A percentile compares a stretch with the other conserved stretches of the same genome.
These are phyloP conservation scores for Scortum barcoo DNA, from an alignment of 2,113 vertebrate genomes.

Conservation along the genomic window DNA sequence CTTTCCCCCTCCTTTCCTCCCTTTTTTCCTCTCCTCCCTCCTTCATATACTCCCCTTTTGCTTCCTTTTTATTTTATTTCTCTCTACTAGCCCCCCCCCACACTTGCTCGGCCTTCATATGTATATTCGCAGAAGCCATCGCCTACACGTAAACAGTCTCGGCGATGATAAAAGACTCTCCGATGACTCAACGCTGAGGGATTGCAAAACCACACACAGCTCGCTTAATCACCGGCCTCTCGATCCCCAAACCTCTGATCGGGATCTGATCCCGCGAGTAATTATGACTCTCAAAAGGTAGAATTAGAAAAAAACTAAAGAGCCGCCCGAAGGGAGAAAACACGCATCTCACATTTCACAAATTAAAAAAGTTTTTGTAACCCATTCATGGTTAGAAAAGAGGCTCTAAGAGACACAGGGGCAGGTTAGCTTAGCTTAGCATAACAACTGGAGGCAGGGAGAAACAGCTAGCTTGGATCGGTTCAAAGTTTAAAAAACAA, in stretches of 20 bases:
- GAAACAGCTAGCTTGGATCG: too few relatives aligned
- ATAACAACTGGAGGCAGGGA: not conserved
- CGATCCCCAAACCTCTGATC: constrained; percentile 58
- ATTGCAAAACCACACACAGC: constrained; percentile 67
- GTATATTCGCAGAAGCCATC: constrained; percentile 39
- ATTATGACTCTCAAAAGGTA: constrained; percentile 56
- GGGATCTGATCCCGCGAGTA: constrained; percentile 50
- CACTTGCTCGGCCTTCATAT: constrained; percentile 10
- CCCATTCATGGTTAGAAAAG: not conserved
- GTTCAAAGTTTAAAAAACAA: too few relatives aligned
- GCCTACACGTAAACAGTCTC: constrained; percentile 55
- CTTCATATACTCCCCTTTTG: not conserved
- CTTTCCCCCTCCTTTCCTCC: constrained; percentile 10
- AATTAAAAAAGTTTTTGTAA: not conserved
- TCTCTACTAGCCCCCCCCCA: not conserved
- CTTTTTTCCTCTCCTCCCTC: not conserved
- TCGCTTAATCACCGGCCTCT: constrained; percentile 62
- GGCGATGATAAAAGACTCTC: constrained; percentile 59
- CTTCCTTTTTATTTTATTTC: not conserved
- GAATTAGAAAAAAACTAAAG: constrained; percentile 49
- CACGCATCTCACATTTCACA: constrained; percentile 26
- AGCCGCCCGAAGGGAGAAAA: constrained; percentile 5
- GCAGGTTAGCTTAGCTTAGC: not conserved
- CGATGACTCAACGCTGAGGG: constrained; percentile 67
- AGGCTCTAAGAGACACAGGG: not conserved